Conservation (phyloP, 1,140 invertebrate species). For the Cydia pomonella region DNA sequence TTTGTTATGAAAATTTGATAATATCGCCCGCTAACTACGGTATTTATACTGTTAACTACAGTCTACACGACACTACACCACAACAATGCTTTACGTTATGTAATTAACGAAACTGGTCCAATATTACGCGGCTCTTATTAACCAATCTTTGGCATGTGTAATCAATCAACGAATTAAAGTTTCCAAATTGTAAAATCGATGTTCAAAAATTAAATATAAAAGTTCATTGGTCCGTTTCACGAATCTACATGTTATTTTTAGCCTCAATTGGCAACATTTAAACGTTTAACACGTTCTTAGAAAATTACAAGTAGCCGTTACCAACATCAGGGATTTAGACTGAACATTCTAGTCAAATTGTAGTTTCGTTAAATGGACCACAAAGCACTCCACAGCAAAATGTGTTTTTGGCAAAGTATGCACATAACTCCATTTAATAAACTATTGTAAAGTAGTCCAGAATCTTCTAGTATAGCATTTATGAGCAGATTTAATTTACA, state of each 20-base stretch:
- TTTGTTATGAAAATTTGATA: conserved; percentile 49
- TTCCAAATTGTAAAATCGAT: conserved; percentile 9
- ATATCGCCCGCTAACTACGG: conserved; percentile 45
- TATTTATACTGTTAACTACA: conserved; percentile 36
- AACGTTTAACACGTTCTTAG: neutral
- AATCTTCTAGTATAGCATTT: neutral
- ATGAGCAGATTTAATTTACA: neutral
- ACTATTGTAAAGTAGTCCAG: neutral
- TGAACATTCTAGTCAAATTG: neutral
- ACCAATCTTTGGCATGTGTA: conserved; percentile 43
- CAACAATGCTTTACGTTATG: conserved; percentile 27
- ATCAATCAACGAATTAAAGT: conserved; percentile 14
- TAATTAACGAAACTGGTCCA: conserved; percentile 31
- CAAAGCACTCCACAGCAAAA: neutral
- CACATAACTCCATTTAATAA: neutral
- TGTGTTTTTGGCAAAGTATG: neutral
- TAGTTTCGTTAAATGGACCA: conserved; percentile 2
- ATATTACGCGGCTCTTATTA: conserved; percentile 36
- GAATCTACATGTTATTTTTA: neutral
- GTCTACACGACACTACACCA: conserved; percentile 29
- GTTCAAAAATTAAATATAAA: conserved; percentile 12
- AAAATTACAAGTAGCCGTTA: neutral
- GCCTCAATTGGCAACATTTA: neutral
- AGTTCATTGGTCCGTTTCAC: neutral
- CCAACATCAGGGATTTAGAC: neutral